phyloP scores from a whole-genome alignment of 2,888 invertebrate species.

The Athetis lepigone region DNA sequence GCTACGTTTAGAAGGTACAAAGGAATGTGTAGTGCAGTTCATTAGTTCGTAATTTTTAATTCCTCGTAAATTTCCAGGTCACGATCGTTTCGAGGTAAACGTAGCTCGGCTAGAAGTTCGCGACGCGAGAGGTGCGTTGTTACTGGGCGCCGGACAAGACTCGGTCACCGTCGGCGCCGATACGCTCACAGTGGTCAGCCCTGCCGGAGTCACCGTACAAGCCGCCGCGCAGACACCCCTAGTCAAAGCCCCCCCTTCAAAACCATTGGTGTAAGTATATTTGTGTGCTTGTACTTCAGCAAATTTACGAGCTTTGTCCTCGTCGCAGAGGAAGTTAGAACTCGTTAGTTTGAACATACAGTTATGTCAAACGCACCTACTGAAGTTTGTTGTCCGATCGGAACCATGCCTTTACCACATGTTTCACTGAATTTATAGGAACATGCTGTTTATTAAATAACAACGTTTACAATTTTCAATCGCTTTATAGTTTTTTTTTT shows the following conservation, averaged over 20 bases:
- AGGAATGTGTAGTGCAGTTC: slow-evolving; percentile 7
- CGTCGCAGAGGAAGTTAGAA: slow-evolving; percentile 58
- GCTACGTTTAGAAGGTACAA: slow-evolving; percentile 1
- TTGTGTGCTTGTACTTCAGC: slow-evolving; percentile 59
- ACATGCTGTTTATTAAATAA: slow-evolving; percentile 26
- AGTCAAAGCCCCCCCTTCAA: slow-evolving; percentile 95
- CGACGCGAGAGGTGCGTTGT: slow-evolving; percentile 93
- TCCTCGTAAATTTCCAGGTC: slow-evolving; percentile 88
- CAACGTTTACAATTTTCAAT: slow-evolving; percentile 23
- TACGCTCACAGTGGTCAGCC: slow-evolving; percentile 94
- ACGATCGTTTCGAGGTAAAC: slow-evolving; percentile 95
- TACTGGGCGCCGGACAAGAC: slow-evolving; percentile 95
- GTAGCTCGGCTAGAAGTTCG: slow-evolving; percentile 95
- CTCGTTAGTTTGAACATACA: slow-evolving; percentile 60
- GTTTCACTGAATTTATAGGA: slow-evolving; percentile 35
- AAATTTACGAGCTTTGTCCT: slow-evolving; percentile 48
- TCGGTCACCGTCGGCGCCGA: slow-evolving; percentile 96
- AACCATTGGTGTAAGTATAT: slow-evolving; percentile 94
- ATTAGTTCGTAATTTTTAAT: slow-evolving; percentile 21
- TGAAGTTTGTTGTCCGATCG: slow-evolving; percentile 55
- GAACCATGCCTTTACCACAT: slow-evolving; percentile 49
- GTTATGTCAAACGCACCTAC: slow-evolving; percentile 54
- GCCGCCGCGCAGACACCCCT: slow-evolving; percentile 96
- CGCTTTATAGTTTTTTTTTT: not conserved
- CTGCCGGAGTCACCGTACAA: slow-evolving; percentile 95